Evolutionary conservation across 2,113 vertebrate species (phyloP).

Genomic region (Aphelocoma coerulescens): DNA sequence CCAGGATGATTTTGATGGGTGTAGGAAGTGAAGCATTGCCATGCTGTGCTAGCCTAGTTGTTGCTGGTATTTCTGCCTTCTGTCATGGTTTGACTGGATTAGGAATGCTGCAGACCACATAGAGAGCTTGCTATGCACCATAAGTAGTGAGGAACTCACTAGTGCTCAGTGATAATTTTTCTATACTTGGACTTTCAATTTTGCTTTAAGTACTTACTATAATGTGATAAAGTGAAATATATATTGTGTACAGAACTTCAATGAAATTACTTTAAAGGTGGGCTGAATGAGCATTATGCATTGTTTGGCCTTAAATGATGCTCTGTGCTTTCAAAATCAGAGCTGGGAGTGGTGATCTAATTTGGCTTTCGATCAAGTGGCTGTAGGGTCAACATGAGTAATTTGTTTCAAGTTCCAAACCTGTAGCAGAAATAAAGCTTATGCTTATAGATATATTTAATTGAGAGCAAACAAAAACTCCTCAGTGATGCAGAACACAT

Average conservation of each 20-base stretch:
- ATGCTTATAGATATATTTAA: neutral
- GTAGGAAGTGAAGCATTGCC: fast-evolving
- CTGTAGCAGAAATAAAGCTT: neutral
- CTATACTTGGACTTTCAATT: neutral
- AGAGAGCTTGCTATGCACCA: neutral
- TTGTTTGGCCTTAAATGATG: neutral
- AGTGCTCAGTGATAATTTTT: neutral
- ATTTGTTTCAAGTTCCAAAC: neutral
- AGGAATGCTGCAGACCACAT: neutral
- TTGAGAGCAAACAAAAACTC: neutral
- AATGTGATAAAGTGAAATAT: neutral
- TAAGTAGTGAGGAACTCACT: neutral
- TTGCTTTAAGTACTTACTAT: neutral
- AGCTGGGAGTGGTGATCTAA: neutral
- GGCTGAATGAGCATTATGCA: neutral
- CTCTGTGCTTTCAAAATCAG: neutral
- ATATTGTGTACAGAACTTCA: neutral
- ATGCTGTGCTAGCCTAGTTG: neutral
- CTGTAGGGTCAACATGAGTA: neutral
- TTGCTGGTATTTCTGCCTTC: neutral
- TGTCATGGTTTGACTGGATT: neutral
- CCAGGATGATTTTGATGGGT: neutral
- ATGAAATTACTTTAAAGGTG: neutral
- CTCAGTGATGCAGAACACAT: neutral
- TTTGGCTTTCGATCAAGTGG: neutral